Conservation (phyloP, 2,113 vertebrate species). For the Variabilichromis moorii region DNA sequence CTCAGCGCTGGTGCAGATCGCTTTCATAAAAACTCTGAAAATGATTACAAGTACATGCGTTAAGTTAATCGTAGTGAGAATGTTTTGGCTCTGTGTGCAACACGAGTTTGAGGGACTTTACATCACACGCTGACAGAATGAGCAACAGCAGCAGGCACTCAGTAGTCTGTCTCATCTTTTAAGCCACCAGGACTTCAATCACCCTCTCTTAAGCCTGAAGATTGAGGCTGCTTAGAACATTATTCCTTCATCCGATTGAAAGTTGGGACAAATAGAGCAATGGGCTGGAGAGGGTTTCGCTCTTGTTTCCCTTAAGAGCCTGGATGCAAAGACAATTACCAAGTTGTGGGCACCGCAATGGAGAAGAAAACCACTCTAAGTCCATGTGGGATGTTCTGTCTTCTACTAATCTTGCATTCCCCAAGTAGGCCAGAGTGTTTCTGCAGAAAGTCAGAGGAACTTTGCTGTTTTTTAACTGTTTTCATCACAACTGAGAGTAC, state of each 20-base stretch:
- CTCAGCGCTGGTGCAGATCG: neutral
- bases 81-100: neutral
- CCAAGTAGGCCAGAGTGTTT: conserved; percentile 38
- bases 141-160: conserved; percentile 11
- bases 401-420: conserved; percentile 47
- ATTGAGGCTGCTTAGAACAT: conserved; percentile 36
- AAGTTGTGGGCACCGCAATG: conserved; percentile 35
- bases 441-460: conserved; percentile 17
- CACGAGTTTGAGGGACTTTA: neutral
- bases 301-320: conserved; percentile 28
- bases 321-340: conserved; percentile 57
- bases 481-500: neutral
- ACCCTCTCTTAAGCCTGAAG: conserved; percentile 16
- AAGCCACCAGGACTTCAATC: conserved; percentile 34
- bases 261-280: conserved; percentile 33
- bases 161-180: conserved; percentile 23
- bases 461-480: conserved; percentile 18
- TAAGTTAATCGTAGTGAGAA: neutral
- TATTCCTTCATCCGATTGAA: conserved; percentile 50
- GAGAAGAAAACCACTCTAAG: conserved; percentile 47
- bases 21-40: neutral
- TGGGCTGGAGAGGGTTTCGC: conserved; percentile 15
- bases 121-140: neutral
- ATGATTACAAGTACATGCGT: neutral
- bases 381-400: conserved; percentile 49